These are phyloP conservation scores for Struthio camelus DNA, from an alignment of 2,113 vertebrate species.

Conservation along the genomic window DNA sequence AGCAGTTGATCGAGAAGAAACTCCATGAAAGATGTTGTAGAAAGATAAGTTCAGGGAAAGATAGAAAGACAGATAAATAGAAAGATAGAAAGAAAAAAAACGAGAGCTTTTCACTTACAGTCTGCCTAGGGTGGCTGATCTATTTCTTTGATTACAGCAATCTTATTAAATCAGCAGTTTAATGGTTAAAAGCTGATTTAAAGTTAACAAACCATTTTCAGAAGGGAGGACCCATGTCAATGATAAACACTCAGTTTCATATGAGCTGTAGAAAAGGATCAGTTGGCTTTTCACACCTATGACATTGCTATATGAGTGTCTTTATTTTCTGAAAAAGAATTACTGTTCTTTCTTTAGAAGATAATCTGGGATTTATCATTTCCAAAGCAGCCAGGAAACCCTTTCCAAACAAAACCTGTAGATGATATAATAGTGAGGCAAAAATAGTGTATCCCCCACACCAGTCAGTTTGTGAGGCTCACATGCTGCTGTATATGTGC, in stretches of 20 bases:
- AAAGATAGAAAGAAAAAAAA: not conserved
- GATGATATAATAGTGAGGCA: not conserved
- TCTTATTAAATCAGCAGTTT: not conserved
- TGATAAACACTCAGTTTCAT: not conserved
- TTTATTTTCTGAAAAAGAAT: not conserved
- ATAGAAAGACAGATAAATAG: not conserved
- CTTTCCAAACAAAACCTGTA: not conserved
- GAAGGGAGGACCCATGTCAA: not conserved
- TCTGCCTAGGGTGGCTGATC: not conserved
- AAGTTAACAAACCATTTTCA: not conserved
- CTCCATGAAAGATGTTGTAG: not conserved
- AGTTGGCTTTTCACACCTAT: not conserved
- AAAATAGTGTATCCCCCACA: not conserved
- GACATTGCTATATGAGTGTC: rapidly evolving
- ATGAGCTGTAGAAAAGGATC: not conserved
- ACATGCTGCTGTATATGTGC: not conserved
- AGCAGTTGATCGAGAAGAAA: not conserved
- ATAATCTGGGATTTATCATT: not conserved
- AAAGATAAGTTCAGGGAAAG: not conserved
- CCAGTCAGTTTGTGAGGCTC: not conserved
- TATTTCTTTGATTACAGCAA: not conserved
- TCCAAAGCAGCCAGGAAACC: not conserved
- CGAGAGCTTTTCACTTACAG: not conserved
- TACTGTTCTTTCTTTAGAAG: not conserved
- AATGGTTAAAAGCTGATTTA: too few relatives aligned